Evolutionary conservation across 2,113 vertebrate genomes (phyloP), one percentile per base, ranked within the genome.

Genomic region (Ameiurus melas): DNA sequence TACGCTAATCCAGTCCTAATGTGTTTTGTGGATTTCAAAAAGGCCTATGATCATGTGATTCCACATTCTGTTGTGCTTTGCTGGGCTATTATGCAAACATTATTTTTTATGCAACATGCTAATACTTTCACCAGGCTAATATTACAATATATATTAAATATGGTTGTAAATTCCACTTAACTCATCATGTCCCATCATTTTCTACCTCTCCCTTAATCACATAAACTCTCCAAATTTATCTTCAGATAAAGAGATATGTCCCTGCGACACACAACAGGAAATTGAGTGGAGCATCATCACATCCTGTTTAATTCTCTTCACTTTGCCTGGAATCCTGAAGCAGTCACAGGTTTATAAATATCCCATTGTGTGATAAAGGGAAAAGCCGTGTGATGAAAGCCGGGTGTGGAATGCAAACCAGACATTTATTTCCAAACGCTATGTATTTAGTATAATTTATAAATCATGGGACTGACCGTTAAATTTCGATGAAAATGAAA

Each of bases 241-340:
- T 83, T 7, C 57, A 27, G 58, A 27, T 43, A 64, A 83, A 83
- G 36, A 51, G 22, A 19, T 25, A 27, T 47, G 60, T 60, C 57
- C 33, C 33, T 60, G 9, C 25, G 57, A 84, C 60, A 51, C 43
- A 66, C 19, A 27, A 62, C 36, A 84, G 60, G 82, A 68, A 84
- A 17, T 17, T 1, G 33, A 83, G 36, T 39, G 25, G 64, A 43
- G 9, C 58, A 47, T 66, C 82, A 66, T 16, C 27, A 30, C 8
- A 30, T 84, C 82, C 82, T 84, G 82, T 68, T 84, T n/a, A 84
- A 64, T 64, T 83, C 36, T 64, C 60, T 84, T 84, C 39, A 60
- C 25, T 39, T 62, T 0, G 12, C 1, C 20, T 83, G 22, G n/a
- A 62, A 81, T 80, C 51, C 51, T 58, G 79, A n/a, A 66, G 82